These are phyloP conservation scores for Tyria jacobaeae DNA, from an alignment of 2,888 invertebrate species.

Conservation along the genomic window DNA sequence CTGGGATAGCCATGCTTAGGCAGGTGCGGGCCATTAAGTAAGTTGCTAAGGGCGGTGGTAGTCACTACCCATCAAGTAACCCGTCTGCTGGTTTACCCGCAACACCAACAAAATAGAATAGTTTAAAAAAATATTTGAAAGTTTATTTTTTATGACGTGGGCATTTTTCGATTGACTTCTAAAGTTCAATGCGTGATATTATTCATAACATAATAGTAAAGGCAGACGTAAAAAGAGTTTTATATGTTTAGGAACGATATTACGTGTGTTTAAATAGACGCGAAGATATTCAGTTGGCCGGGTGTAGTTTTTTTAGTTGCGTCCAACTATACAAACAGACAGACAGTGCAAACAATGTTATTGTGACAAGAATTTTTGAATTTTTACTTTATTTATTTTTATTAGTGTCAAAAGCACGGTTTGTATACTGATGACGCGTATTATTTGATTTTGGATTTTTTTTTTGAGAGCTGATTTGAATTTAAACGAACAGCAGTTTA, in stretches of 20 bases:
- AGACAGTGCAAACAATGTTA: constrained; percentile 59
- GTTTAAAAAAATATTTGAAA: background rate
- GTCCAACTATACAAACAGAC: constrained; percentile 75
- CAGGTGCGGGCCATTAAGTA: too few species aligned
- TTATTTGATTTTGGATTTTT: background rate
- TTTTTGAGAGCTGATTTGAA: too few species aligned
- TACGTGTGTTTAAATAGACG: constrained; percentile 56
- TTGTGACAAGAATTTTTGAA: constrained; percentile 43
- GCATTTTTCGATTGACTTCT: constrained; percentile 1
- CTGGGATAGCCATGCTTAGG: too few species aligned
- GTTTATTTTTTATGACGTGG: background rate
- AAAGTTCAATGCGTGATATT: constrained; percentile 17
- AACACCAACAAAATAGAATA: background rate
- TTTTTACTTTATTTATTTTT: constrained; percentile 24
- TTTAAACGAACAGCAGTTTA: too few species aligned
- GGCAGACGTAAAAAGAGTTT: constrained; percentile 48
- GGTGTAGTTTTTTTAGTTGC: constrained; percentile 60
- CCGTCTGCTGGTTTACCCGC: too few species aligned
- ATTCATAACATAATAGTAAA: constrained; percentile 40
- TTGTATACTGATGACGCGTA: background rate
- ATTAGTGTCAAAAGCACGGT: background rate
- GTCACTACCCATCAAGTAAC: too few species aligned
- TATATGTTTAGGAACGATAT: constrained; percentile 55
- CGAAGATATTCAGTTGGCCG: constrained; percentile 61
- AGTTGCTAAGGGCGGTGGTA: too few species aligned